Evolutionary conservation across 2,888 invertebrate genomes (phyloP).

Genomic region (Tupiocoris notatus): DNA sequence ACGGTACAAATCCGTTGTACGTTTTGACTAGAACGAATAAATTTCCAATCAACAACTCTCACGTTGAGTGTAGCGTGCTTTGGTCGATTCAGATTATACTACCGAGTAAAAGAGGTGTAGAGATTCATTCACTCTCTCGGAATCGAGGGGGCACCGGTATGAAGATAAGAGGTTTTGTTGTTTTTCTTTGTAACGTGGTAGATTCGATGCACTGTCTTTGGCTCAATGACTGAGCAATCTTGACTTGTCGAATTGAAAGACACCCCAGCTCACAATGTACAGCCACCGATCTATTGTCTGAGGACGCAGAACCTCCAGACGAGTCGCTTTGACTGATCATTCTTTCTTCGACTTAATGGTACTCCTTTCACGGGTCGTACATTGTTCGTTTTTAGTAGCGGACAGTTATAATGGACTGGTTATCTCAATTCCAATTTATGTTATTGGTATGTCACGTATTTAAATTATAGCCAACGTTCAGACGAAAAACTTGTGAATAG

Average conservation of each 20-base stretch:
- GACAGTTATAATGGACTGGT: background rate
- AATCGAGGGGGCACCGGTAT: background rate
- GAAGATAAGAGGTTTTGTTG: background rate
- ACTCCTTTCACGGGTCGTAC: background rate
- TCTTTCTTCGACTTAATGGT: background rate
- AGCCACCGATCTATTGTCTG: background rate
- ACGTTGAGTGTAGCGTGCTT: too few relatives aligned
- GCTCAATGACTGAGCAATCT: background rate
- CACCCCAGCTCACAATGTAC: background rate
- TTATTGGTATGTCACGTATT: too few relatives aligned
- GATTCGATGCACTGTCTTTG: background rate
- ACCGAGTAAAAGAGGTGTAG: too few relatives aligned
- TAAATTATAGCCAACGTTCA: too few relatives aligned
- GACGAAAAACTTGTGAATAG: too few relatives aligned
- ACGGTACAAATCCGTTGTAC: too few relatives aligned
- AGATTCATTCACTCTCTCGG: background rate
- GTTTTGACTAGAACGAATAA: too few relatives aligned
- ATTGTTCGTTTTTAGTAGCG: background rate
- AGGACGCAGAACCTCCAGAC: background rate
- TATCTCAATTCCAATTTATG: too few relatives aligned
- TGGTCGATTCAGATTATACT: too few relatives aligned
- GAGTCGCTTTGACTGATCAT: background rate
- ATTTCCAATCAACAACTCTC: too few relatives aligned
- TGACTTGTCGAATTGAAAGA: background rate
- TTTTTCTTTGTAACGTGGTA: background rate